Base-by-base conservation (phyloP, 2,797 vertebrate species). In the Glyptemys insculpta region DNA sequence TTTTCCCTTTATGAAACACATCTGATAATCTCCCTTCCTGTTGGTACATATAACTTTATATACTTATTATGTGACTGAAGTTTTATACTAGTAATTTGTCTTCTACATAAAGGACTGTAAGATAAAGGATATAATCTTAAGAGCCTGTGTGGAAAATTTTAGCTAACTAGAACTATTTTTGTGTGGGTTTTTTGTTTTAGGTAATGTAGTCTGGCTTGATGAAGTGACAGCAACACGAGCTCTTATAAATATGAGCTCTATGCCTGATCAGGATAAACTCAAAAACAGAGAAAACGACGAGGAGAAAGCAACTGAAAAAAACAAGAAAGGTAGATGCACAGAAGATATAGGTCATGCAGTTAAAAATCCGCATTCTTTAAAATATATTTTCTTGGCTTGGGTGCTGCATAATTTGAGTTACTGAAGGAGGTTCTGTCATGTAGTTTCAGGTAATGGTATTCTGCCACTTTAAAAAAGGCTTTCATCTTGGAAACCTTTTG, bases 161-260 rank as follows among this genome's bases (percentile, higher is more conserved):
- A 57, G 53, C 68, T 50, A 81, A 37, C n/a, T 86, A 34, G 50
- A 12, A 79, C 90, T 95, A 94, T 95, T 94, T 94, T 15, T 97
- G 1, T 96, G 12, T 41, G n/a, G 25, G 91, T 56, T 97, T 91
- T 96, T 96, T 84, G 91, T 96, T 96, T 19, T 72, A 99, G 99
- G 99, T 98, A 99, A 99, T 9, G 99, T 99, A 83, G 99, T 99
- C 83, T 99, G 99, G 99, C 98, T 99, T 27, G 99, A 99, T 90
- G 99, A 99, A 90, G 98, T 99, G 97, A 99, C 99, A 4, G 99
- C 99, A 29, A 97, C 99, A 34, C 98, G 99, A 88, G 99, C 99
- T 10, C 98, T 99, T 23, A 98, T 99, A 97, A 99, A 99, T 96
- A 98, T 98, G 98, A 99, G 99, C 97, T 98, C 98, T 54, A 98